Conservation (phyloP, 2,113 vertebrate species). For the Anthoscopus minutus region DNA sequence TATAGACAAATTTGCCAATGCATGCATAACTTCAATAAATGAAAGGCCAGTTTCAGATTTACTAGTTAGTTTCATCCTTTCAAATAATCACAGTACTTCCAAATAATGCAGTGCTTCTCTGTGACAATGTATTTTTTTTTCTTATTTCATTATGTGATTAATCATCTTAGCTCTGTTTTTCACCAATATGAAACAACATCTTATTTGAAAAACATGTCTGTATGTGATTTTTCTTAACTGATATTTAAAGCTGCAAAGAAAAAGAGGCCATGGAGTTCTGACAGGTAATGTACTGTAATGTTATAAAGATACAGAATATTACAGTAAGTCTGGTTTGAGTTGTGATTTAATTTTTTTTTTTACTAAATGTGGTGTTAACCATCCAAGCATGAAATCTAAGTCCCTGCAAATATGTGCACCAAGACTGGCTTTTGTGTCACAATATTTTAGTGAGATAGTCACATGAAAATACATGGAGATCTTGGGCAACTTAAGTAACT, state of each 20-base stretch:
- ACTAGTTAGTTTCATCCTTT: background rate
- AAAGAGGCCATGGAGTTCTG: slow-evolving; percentile 27
- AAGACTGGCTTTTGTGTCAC: background rate
- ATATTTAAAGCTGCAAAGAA: slow-evolving; percentile 53
- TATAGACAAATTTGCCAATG: background rate
- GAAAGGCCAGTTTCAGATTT: background rate
- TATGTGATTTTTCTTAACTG: slow-evolving; percentile 32
- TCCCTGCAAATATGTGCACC: background rate
- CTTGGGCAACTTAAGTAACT: background rate
- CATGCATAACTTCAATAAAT: background rate
- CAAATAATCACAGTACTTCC: rapidly evolving
- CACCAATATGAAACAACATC: background rate
- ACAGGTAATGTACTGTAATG: slow-evolving; percentile 46
- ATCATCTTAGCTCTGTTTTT: background rate
- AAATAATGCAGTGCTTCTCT: background rate
- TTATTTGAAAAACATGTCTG: background rate
- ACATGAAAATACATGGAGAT: background rate
- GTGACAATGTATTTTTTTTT: background rate
- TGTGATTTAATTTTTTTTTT: background rate
- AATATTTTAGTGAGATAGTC: background rate
- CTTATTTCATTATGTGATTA: background rate
- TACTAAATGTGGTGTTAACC: background rate
- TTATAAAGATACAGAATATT: background rate
- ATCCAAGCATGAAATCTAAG: background rate
- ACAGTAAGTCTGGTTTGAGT: background rate